Percentiles rank a stretch among this genome's conserved stretches.
Evolutionary conservation across 2,888 invertebrate species (phyloP).

Genomic region (Leucophora obtusa): DNA sequence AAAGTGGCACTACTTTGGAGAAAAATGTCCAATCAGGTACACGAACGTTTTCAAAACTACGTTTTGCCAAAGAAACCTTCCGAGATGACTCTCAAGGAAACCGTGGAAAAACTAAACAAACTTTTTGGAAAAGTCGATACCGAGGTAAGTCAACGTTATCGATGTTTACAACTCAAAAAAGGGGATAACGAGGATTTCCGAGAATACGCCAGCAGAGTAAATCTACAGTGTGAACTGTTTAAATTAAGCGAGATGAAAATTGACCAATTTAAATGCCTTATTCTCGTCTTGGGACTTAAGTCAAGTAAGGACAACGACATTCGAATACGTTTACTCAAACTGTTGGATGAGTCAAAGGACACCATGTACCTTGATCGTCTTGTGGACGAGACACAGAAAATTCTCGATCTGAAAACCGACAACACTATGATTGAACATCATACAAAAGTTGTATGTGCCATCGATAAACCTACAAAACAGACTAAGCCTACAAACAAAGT

Average conservation of each 20-base stretch:
- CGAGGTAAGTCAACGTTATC: conserved; percentile 1
- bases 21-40: conserved; percentile 20
- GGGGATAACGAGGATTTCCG: conserved; percentile 10
- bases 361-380: neutral
- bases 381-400: conserved; percentile 23
- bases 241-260: neutral
- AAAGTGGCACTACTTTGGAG: conserved; percentile 19
- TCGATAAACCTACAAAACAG: neutral
- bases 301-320: neutral
- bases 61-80: conserved; percentile 1
- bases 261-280: conserved; percentile 32
- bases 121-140: conserved; percentile 11
- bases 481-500: neutral
- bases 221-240: conserved; percentile 27
- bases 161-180: conserved; percentile 5
- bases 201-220: conserved; percentile 22
- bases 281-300: conserved; percentile 19
- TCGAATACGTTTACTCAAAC: neutral
- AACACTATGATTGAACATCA: conserved; percentile 16
- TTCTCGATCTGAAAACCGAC: conserved; percentile 22
- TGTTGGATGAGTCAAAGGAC: conserved; percentile 7
- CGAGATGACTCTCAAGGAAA: conserved; percentile 1
- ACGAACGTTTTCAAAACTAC: conserved; percentile 16
- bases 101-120: conserved; percentile 3
- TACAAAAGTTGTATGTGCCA: neutral